phyloP scores from a whole-genome alignment of 2,113 vertebrate species.

The Ctenomys sociabilis region DNA sequence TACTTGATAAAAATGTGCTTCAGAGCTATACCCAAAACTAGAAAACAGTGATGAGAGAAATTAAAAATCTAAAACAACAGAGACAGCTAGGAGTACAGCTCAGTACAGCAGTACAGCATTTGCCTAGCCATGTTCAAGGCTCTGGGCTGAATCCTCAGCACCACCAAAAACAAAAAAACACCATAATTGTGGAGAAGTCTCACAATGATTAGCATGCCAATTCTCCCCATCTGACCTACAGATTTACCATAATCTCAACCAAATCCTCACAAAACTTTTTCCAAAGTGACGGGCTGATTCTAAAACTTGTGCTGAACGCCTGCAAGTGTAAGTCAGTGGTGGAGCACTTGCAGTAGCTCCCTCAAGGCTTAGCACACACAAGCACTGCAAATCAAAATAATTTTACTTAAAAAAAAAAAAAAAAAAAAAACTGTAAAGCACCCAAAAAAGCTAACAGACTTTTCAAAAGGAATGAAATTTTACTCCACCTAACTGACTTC shows the following conservation, averaged over 20 bases:
- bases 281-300: not conserved
- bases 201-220: not conserved
- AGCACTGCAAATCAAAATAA: not conserved
- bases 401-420: not conserved
- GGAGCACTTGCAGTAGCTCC: not conserved
- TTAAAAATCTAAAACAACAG: not conserved
- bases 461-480: slow-evolving; percentile 26
- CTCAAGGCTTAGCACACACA: not conserved
- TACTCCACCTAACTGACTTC: not conserved
- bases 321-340: not conserved
- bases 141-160: not conserved
- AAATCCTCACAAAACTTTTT: not conserved
- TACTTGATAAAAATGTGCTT: not conserved
- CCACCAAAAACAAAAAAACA: not conserved
- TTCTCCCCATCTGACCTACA: not conserved
- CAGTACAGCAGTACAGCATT: not conserved
- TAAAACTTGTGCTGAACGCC: not conserved
- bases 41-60: not conserved
- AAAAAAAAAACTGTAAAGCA: not conserved
- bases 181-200: not conserved
- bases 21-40: not conserved
- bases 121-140: not conserved
- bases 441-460: slow-evolving; percentile 25
- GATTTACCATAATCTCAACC: slow-evolving; percentile 13
- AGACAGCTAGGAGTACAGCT: not conserved